These are phyloP conservation scores for Microcebus jonahi DNA, from an alignment of 2,113 vertebrate species.

Conservation along the genomic window DNA sequence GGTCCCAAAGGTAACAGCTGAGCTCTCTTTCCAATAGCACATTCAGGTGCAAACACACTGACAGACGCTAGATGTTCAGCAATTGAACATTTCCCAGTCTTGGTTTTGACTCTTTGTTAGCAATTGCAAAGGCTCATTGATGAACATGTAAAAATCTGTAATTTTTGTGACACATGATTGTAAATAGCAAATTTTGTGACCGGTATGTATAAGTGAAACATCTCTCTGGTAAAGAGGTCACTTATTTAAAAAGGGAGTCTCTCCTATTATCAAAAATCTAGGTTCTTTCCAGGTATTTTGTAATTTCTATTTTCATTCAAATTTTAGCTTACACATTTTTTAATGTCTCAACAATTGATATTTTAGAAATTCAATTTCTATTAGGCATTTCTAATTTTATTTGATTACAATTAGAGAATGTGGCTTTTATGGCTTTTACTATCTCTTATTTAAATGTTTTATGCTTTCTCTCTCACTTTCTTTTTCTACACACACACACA, in stretches of 20 bases:
- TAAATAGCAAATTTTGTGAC: neutral
- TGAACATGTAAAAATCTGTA: neutral
- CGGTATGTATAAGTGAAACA: neutral
- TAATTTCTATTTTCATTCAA: neutral
- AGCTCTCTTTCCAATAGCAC: neutral
- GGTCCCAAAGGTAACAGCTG: neutral
- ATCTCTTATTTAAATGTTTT: neutral
- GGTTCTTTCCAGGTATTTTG: neutral
- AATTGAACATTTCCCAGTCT: neutral
- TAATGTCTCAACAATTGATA: neutral
- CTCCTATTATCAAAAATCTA: neutral
- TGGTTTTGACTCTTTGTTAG: neutral
- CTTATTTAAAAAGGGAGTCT: neutral
- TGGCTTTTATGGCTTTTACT: neutral
- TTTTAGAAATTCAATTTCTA: neutral
- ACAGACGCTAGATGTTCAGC: neutral
- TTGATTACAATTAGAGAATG: neutral
- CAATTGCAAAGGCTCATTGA: neutral
- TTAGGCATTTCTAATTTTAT: neutral
- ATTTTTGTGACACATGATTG: neutral
- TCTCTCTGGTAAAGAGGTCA: neutral
- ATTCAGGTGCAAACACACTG: neutral
- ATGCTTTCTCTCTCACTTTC: neutral
- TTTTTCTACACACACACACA: neutral
- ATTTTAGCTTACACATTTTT: neutral